phyloP scores from a whole-genome alignment of 2,113 vertebrate species.

The pig (Sus scrofa) region DNA sequence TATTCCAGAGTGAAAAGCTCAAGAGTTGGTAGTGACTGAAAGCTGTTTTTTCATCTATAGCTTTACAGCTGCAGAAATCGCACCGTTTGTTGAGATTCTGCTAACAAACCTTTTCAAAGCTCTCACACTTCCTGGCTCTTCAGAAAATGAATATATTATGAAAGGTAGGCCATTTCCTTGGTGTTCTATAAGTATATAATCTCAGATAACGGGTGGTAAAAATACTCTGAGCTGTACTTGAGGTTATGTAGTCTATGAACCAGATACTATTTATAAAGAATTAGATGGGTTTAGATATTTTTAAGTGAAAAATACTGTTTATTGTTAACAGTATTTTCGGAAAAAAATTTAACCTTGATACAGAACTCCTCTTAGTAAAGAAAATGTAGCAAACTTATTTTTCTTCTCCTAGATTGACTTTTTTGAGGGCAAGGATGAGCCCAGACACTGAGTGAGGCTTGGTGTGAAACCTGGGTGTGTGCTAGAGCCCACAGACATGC shows the following conservation, averaged over 20 bases:
- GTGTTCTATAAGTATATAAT: conserved; percentile 44
- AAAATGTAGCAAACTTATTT: conserved; percentile 21
- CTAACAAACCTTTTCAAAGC: conserved; percentile 98
- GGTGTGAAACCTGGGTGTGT: neutral
- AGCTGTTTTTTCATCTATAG: conserved; percentile 88
- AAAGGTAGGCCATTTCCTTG: conserved; percentile 91
- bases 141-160: conserved; percentile 99
- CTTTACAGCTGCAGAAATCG: conserved; percentile 95
- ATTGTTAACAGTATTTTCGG: neutral
- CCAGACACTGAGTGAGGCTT: neutral
- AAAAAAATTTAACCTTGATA: conserved; percentile 26
- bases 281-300: neutral
- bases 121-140: conserved; percentile 95
- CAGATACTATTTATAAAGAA: neutral
- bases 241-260: neutral
- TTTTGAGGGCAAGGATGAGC: conserved; percentile 10
- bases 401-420: conserved; percentile 8
- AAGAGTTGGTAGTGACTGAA: conserved; percentile 75
- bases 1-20: conserved; percentile 38
- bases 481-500: neutral
- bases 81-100: conserved; percentile 95
- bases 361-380: neutral
- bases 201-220: neutral
- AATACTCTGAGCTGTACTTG: neutral
- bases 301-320: neutral